Conservation (phyloP, 2,888 invertebrate species). For the Ophonus ardosiacus region DNA sequence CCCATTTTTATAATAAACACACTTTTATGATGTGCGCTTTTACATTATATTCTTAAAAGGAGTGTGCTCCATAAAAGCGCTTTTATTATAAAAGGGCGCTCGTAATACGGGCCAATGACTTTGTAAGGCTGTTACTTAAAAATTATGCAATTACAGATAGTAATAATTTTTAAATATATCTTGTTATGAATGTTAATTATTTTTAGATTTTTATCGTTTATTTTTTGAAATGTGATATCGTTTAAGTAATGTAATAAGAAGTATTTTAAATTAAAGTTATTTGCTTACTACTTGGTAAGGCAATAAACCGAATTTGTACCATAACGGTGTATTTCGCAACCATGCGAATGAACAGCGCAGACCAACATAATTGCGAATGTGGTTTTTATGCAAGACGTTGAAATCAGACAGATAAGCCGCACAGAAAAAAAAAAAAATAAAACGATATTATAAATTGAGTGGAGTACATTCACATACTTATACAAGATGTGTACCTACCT, state of each 20-base stretch:
- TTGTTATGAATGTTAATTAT: neutral
- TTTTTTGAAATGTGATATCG: neutral
- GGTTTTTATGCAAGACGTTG: conserved; percentile 34
- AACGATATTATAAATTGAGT: conserved; percentile 6
- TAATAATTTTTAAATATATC: neutral
- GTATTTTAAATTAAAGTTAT: neutral
- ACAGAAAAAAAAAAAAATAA: conserved; percentile 35
- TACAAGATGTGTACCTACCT: conserved; percentile 20
- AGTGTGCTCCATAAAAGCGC: too few relatives aligned
- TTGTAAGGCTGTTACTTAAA: too few relatives aligned
- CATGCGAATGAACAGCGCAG: conserved; percentile 5
- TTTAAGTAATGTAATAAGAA: neutral
- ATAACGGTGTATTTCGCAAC: conserved; percentile 3
- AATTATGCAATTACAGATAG: too few relatives aligned
- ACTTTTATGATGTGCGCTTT: too few relatives aligned
- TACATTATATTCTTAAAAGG: too few relatives aligned
- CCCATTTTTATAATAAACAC: too few relatives aligned
- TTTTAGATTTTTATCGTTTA: neutral
- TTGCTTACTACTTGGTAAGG: neutral
- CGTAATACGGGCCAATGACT: too few relatives aligned
- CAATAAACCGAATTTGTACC: conserved; percentile 2
- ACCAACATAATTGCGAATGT: conserved; percentile 21
- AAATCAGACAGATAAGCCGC: conserved; percentile 26
- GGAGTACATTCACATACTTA: conserved; percentile 35
- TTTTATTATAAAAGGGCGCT: too few relatives aligned